These are phyloP conservation scores for Andricus quercusramuli DNA, from an alignment of 2,888 invertebrate species.

Conservation along the genomic window DNA sequence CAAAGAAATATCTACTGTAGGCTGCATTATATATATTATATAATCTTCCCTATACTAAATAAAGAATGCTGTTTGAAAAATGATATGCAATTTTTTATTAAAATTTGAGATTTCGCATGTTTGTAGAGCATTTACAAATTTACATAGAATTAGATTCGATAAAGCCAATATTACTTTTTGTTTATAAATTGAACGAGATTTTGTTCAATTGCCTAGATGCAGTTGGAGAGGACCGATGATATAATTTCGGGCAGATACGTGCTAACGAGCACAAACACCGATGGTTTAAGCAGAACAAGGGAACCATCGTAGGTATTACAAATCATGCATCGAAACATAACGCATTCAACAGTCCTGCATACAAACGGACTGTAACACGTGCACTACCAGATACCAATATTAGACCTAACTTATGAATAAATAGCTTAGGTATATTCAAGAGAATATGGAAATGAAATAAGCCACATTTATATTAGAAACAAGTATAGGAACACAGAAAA, in stretches of 20 bases:
- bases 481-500: too few species aligned
- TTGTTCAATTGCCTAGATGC: neutral
- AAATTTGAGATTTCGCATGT: too few species aligned
- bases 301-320: conserved; percentile 60
- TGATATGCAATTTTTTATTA: too few species aligned
- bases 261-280: conserved; percentile 61
- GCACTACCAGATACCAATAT: conserved; percentile 22
- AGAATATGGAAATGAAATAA: neutral
- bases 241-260: conserved; percentile 63
- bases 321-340: conserved; percentile 58
- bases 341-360: conserved; percentile 45
- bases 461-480: neutral
- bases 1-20: too few species aligned
- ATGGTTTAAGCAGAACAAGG: conserved; percentile 62
- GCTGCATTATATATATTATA: too few species aligned
- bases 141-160: conserved; percentile 1
- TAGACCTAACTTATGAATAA: conserved; percentile 26
- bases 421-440: neutral
- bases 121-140: too few species aligned
- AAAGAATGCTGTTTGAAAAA: too few species aligned
- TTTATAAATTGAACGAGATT: conserved; percentile 11
- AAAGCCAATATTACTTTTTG: neutral
- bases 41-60: too few species aligned
- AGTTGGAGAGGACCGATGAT: conserved; percentile 48
- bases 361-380: conserved; percentile 43